A percentile compares a stretch with the other conserved stretches of the same genome.
Evolutionary conservation across 1,140 invertebrate species (phyloP).

Genomic region (Solenopsis fugax): DNA sequence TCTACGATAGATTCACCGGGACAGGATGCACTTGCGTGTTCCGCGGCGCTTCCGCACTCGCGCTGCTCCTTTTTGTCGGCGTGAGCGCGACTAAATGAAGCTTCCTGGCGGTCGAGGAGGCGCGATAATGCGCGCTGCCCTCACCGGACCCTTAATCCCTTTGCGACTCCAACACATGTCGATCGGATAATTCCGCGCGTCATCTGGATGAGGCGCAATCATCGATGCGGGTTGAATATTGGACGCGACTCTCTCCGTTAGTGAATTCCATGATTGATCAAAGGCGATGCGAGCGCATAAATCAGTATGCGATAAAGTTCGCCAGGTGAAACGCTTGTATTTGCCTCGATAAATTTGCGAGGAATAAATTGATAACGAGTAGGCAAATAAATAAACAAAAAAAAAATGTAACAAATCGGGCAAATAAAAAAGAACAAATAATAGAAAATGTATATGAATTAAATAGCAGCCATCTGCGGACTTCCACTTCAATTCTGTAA

Average conservation of each 20-base stretch:
- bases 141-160: constrained; percentile 49
- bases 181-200: constrained; percentile 61
- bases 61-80: constrained; percentile 76
- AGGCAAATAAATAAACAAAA: background rate
- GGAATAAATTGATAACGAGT: background rate
- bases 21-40: constrained; percentile 10
- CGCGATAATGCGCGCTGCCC: constrained; percentile 70
- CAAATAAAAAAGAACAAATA: constrained; percentile 22
- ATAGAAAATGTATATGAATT: constrained; percentile 13
- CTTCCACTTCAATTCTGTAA: constrained; percentile 7
- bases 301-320: constrained; percentile 39
- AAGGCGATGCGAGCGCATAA: constrained; percentile 51
- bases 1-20: background rate
- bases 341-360: constrained; percentile 9
- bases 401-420: background rate
- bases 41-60: constrained; percentile 46
- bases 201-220: constrained; percentile 64
- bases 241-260: constrained; percentile 27
- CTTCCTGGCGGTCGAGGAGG: constrained; percentile 67
- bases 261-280: constrained; percentile 48
- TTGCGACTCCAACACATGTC: constrained; percentile 62
- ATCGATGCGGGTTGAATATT: constrained; percentile 64
- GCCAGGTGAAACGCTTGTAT: background rate
- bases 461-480: background rate
- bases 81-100: constrained; percentile 72